These are phyloP conservation scores for Halcyon badia DNA, from an alignment of 2,797 vertebrate species.

Conservation along the genomic window DNA sequence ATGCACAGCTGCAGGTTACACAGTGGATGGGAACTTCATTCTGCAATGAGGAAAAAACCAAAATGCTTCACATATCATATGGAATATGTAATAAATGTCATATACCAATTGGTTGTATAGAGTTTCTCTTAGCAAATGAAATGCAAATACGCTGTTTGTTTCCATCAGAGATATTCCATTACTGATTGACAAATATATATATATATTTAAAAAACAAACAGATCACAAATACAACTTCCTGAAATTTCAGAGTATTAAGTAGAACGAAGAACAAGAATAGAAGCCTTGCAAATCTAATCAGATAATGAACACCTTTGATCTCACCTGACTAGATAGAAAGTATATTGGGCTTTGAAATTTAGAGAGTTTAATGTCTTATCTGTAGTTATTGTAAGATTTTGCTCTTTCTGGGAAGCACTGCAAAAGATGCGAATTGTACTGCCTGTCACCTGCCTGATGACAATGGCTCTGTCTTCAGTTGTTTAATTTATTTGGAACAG, in stretches of 20 bases:
- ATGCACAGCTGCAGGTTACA: conserved; percentile 87
- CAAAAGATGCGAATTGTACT: neutral
- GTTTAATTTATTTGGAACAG: neutral
- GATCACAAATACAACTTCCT: neutral
- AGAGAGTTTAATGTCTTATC: neutral
- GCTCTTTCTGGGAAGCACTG: neutral
- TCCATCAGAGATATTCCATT: neutral
- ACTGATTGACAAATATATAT: neutral
- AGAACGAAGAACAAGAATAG: neutral
- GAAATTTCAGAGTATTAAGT: neutral
- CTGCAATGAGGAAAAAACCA: conserved; percentile 48
- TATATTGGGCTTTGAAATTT: neutral
- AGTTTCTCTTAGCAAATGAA: neutral
- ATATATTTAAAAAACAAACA: neutral
- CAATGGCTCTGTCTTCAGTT: neutral
- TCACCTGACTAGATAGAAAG: neutral
- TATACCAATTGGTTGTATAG: neutral
- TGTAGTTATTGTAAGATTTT: neutral
- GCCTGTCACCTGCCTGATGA: neutral
- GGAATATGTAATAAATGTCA: neutral
- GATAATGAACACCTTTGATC: neutral
- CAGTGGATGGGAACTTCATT: conserved; percentile 85
- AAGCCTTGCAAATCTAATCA: neutral
- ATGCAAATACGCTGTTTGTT: neutral
- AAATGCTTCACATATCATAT: neutral